Evolutionary conservation across 1,140 invertebrate genomes (phyloP).

Genomic region (Drosophila watanabei): DNA sequence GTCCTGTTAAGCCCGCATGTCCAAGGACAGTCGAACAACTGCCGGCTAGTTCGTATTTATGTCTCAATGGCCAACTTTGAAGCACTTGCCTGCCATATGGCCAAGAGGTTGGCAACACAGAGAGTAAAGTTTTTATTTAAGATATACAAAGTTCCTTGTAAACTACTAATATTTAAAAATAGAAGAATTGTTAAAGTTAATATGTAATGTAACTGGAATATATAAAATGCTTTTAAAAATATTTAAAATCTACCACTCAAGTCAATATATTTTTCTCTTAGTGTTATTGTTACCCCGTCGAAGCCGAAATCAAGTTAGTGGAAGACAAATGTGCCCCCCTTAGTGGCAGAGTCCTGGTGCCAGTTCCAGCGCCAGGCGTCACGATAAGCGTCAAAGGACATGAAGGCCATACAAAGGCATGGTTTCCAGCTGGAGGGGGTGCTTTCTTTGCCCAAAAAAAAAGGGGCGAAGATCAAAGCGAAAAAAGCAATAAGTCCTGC

Average conservation of each 20-base stretch:
- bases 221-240: neutral
- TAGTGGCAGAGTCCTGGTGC: constrained; percentile 6
- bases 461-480: constrained; percentile 66
- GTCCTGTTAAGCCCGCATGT: constrained; percentile 10
- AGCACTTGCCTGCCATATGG: constrained; percentile 43
- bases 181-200: no score
- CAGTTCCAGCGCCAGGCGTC: constrained; percentile 43
- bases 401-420: constrained; percentile 46
- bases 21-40: constrained; percentile 27
- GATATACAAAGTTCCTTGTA: neutral
- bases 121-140: neutral
- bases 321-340: constrained; percentile 56
- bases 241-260: neutral
- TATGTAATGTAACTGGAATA: no score
- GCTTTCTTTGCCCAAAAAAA: constrained; percentile 18
- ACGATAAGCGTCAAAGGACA: constrained; percentile 79
- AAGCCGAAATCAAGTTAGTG: constrained; percentile 63
- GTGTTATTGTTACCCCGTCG: neutral
- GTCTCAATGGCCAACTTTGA: constrained; percentile 49
- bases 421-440: constrained; percentile 4
- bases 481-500: constrained; percentile 77
- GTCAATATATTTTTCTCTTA: neutral
- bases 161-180: neutral
- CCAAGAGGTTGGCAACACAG: constrained; percentile 15
- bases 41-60: constrained; percentile 55